Evolutionary conservation across 2,888 invertebrate species (phyloP).

Genomic region (Mesorhabditis spiculigera): DNA sequence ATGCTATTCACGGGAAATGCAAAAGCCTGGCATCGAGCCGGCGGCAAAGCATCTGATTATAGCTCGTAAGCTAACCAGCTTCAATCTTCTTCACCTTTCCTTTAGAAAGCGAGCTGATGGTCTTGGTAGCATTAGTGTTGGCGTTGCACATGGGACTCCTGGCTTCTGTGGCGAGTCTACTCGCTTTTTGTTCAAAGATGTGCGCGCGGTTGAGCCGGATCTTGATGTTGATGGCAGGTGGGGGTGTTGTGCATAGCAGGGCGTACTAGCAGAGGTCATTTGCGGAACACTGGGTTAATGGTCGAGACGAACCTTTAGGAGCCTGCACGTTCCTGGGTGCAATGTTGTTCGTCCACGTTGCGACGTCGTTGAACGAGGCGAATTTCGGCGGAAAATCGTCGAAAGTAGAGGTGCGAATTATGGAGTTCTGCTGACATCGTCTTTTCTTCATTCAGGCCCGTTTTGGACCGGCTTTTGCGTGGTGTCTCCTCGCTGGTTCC

Average conservation of each 20-base stretch:
- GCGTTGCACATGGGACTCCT: background rate
- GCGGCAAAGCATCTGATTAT: background rate
- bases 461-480: background rate
- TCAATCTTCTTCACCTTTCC: background rate
- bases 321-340: background rate
- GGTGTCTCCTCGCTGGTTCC: conserved; percentile 1
- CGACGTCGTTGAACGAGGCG: background rate
- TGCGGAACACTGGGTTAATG: too few relatives aligned
- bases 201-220: background rate
- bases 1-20: conserved; percentile 1
- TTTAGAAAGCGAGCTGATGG: conserved; percentile 4
- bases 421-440: too few relatives aligned
- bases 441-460: background rate
- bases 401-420: too few relatives aligned
- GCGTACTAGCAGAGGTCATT: too few relatives aligned
- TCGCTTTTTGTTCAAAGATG: conserved; percentile 3
- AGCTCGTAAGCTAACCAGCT: conserved; percentile 4
- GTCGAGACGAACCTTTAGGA: background rate
- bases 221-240: background rate
- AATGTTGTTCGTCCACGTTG: background rate
- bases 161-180: background rate
- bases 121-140: background rate
- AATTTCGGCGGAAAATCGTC: too few relatives aligned
- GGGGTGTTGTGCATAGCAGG: background rate
- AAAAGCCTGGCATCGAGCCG: background rate